Conservation (phyloP, 2,888 invertebrate species). For the Graphium colonna region DNA sequence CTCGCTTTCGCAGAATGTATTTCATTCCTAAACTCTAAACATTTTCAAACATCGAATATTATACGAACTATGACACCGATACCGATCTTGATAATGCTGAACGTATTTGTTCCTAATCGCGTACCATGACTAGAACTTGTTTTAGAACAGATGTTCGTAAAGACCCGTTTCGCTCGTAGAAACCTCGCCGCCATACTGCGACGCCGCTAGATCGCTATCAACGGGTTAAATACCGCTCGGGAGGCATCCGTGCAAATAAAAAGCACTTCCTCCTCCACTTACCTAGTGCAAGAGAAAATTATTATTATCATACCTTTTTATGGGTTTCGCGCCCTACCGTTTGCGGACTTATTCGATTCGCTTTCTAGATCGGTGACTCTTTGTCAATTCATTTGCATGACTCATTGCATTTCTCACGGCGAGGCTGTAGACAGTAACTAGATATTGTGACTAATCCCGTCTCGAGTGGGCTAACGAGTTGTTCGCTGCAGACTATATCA, state of each 20-base stretch:
- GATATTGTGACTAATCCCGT: slow-evolving; percentile 59
- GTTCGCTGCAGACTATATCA: slow-evolving; percentile 2
- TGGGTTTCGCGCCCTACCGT: neutral
- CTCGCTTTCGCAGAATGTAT: neutral
- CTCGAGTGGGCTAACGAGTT: slow-evolving; percentile 35
- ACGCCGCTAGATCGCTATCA: neutral
- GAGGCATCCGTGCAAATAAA: neutral
- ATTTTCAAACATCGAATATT: no score
- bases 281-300: neutral
- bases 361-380: slow-evolving; percentile 6
- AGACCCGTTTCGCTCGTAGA: neutral
- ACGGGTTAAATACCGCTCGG: neutral
- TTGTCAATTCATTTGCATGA: slow-evolving; percentile 46
- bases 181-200: neutral
- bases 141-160: neutral
- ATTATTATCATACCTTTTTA: neutral
- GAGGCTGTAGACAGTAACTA: slow-evolving; percentile 44
- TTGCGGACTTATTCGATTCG: slow-evolving; percentile 30
- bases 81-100: neutral
- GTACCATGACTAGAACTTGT: neutral
- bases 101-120: neutral
- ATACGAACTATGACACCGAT: neutral
- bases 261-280: neutral
- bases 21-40: neutral
- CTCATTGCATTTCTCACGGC: slow-evolving; percentile 52